Conservation (phyloP, 2,113 vertebrate species). For the Amphiprion percula region DNA sequence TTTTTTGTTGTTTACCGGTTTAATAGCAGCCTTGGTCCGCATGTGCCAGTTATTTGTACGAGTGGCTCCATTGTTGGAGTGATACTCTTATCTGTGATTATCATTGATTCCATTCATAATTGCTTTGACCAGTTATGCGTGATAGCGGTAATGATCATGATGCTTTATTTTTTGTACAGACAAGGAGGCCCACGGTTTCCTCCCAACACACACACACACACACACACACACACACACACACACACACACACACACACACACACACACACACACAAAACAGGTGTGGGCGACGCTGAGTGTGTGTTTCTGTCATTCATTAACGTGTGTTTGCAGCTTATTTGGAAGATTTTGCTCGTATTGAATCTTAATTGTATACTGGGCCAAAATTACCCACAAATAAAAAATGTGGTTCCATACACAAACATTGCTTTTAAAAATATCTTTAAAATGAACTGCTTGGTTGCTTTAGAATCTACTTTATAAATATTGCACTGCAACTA, state of each 20-base stretch:
- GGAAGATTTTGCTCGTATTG: not conserved
- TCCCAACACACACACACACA: not conserved
- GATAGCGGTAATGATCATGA: constrained; percentile 54
- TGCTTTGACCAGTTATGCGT: constrained; percentile 69
- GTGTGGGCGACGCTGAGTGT: constrained; percentile 27
- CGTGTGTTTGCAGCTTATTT: not conserved
- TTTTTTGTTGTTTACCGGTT: constrained; percentile 15
- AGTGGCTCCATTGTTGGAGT: constrained; percentile 43
- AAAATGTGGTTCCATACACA: not conserved
- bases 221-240: constrained; percentile 3
- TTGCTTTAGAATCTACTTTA: not conserved
- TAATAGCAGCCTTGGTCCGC: constrained; percentile 52
- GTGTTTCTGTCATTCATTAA: not conserved
- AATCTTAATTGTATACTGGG: too few species aligned
- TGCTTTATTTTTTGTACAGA: constrained; percentile 44
- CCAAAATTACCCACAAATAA: not conserved
- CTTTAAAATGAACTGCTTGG: not conserved
- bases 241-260: constrained; percentile 1
- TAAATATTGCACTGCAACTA: not conserved
- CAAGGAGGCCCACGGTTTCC: constrained; percentile 7
- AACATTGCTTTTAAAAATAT: not conserved
- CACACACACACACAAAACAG: constrained; percentile 44
- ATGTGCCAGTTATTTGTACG: constrained; percentile 41
- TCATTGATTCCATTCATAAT: constrained; percentile 74
- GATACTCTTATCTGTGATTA: constrained; percentile 59